A percentile compares a stretch with the other conserved stretches of the same genome.
These are phyloP conservation scores for Macrotis lagotis DNA, from an alignment of 2,113 vertebrate species.

Conservation along the genomic window DNA sequence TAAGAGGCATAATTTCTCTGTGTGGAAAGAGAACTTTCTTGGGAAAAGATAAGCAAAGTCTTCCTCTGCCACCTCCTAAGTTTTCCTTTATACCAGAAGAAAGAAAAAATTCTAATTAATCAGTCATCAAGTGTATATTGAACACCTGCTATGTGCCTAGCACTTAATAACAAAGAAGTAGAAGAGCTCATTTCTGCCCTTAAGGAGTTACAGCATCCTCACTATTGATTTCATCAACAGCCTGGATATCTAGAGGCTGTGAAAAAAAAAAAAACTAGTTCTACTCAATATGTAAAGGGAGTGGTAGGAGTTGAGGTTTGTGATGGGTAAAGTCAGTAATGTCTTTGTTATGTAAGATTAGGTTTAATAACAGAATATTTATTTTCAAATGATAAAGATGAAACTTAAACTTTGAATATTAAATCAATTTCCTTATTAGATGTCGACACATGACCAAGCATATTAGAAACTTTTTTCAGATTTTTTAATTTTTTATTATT, in stretches of 20 bases:
- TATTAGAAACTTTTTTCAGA: constrained; percentile 12
- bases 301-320: constrained; percentile 16
- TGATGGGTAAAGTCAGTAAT: background rate
- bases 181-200: background rate
- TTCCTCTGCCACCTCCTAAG: background rate
- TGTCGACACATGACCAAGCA: background rate
- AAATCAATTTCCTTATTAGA: constrained; percentile 5
- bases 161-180: background rate
- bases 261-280: background rate
- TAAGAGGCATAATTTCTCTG: constrained; percentile 11
- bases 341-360: background rate
- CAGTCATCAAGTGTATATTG: constrained; percentile 16
- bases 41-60: background rate
- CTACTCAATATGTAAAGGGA: background rate
- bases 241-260: background rate
- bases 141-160: constrained; percentile 29
- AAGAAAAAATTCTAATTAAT: constrained; percentile 48
- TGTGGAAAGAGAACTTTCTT: background rate
- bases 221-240: constrained; percentile 21
- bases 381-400: constrained; percentile 25
- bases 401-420: constrained; percentile 18
- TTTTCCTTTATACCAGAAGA: background rate
- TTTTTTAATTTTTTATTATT: background rate
- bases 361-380: constrained; percentile 10
- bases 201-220: background rate